Conservation (phyloP, 2,888 invertebrate species). For the Automeris io region DNA sequence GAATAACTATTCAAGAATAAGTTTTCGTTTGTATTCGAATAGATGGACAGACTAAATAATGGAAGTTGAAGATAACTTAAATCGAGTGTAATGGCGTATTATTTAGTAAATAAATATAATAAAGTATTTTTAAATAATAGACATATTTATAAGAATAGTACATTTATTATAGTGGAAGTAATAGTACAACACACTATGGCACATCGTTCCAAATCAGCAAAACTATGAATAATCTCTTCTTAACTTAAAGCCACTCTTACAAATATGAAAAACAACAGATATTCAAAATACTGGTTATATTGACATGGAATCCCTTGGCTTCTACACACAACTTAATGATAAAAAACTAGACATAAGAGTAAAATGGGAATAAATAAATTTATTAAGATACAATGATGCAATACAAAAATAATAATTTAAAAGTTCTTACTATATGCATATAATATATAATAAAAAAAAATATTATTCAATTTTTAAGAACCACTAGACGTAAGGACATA, state of each 20-base stretch:
- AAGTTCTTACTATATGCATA: no score
- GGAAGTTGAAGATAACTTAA: neutral
- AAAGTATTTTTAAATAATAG: constrained; percentile 7
- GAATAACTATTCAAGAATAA: neutral
- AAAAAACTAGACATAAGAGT: constrained; percentile 6
- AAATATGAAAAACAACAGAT: constrained; percentile 37
- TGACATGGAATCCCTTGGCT: constrained; percentile 22
- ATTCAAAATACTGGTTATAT: constrained; percentile 54
- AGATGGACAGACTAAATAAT: neutral
- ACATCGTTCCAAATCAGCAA: constrained; percentile 47
- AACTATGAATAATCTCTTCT: constrained; percentile 22
- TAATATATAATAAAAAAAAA: no score
- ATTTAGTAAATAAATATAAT: neutral
- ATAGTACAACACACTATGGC: constrained; percentile 59
- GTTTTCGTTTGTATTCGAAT: neutral
- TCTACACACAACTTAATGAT: constrained; percentile 10
- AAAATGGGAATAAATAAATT: neutral
- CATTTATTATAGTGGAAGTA: constrained; percentile 45
- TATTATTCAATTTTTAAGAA: no score
- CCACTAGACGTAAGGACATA: no score
- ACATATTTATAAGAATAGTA: constrained; percentile 24
- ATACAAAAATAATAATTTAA: no score
- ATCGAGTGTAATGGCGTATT: neutral
- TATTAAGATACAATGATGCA: no score
- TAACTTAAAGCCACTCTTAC: constrained; percentile 30